A percentile compares a stretch with the other conserved stretches of the same genome.
Evolutionary conservation across 1,140 invertebrate genomes (phyloP).

Genomic region (Ptiloglossa arizonensis): DNA sequence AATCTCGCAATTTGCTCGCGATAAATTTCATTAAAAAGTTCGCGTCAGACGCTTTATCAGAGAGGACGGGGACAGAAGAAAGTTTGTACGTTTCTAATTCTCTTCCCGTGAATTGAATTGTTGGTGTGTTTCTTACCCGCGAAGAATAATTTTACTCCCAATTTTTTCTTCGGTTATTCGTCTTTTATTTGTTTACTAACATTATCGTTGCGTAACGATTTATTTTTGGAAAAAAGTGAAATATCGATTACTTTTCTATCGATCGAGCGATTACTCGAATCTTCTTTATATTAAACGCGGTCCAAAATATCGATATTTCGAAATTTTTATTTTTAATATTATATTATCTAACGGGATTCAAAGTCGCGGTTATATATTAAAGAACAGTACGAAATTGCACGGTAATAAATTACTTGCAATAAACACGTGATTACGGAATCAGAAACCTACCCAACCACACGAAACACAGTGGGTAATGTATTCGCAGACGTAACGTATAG

Average conservation of each 20-base stretch:
- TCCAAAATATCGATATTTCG: no score
- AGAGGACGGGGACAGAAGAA: neutral
- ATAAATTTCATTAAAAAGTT: slow-evolving; percentile 7
- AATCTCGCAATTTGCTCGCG: neutral
- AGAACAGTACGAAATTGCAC: neutral
- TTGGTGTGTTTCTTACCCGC: neutral
- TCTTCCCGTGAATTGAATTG: neutral
- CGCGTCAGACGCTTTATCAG: neutral
- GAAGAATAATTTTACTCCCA: no score
- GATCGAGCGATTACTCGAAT: no score
- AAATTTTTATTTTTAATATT: no score
- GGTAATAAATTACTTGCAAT: neutral
- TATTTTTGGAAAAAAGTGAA: no score
- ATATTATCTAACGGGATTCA: neutral
- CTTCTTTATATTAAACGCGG: no score
- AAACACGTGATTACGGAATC: neutral
- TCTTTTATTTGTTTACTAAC: no score
- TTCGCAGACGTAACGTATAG: neutral
- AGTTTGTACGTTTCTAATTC: neutral
- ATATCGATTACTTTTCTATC: no score
- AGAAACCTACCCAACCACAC: neutral
- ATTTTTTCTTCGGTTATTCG: no score
- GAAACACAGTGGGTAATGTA: neutral
- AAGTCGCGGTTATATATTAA: neutral
- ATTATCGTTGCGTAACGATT: no score